These are phyloP conservation scores for Gryllus bimaculatus DNA, from an alignment of 1,140 invertebrate genomes.

Conservation along the genomic window DNA sequence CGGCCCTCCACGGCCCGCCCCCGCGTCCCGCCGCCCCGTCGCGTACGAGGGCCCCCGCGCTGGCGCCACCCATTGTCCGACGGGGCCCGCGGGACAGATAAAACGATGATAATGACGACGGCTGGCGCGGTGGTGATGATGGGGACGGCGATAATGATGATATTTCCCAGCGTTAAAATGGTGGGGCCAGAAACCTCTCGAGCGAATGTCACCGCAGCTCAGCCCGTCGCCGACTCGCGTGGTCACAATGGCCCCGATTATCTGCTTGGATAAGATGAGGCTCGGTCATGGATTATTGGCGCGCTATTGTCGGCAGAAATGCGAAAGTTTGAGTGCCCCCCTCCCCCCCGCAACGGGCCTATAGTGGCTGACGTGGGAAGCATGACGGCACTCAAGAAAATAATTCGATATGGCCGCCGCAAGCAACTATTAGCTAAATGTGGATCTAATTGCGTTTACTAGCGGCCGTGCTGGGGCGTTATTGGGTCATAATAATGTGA, in stretches of 20 bases:
- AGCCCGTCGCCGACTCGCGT: too few species aligned
- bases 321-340: background rate
- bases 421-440: background rate
- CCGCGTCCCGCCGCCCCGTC: background rate
- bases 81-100: background rate
- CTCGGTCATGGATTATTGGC: background rate
- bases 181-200: background rate
- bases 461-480: background rate
- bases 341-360: too few species aligned
- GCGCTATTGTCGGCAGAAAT: background rate
- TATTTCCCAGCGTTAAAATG: background rate
- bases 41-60: too few species aligned
- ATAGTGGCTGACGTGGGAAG: background rate
- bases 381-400: background rate
- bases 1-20: background rate
- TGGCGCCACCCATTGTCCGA: background rate
- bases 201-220: background rate
- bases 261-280: background rate
- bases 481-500: conserved; percentile 5
- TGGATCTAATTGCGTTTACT: background rate
- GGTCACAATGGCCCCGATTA: background rate
- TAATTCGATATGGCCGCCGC: background rate
- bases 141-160: background rate
- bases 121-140: background rate
- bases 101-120: background rate